A percentile compares a stretch with the other conserved stretches of the same genome.
Evolutionary conservation across 2,113 vertebrate species (phyloP).

Genomic region (Dissostichus mawsoni): DNA sequence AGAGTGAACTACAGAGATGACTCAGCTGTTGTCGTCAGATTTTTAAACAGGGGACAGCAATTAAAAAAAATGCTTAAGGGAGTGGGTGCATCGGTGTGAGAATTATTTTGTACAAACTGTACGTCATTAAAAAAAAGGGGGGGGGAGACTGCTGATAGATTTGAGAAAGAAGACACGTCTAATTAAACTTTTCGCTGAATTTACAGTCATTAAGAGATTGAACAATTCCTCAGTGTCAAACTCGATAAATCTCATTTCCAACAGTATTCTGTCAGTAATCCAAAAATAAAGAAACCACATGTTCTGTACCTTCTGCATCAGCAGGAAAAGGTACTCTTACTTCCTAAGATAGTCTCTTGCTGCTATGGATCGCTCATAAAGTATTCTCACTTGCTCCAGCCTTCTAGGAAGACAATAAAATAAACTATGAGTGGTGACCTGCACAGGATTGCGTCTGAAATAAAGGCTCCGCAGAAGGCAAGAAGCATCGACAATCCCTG

Average conservation of each 20-base stretch:
- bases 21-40: conserved; percentile 38
- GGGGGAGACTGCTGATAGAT: neutral
- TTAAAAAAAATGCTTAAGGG: conserved; percentile 6
- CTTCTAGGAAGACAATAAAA: neutral
- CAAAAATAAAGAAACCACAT: neutral
- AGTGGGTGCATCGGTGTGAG: conserved; percentile 13
- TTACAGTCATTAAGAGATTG: neutral
- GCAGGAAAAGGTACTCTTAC: neutral
- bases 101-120: conserved; percentile 22
- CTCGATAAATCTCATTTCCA: conserved; percentile 2
- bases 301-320: neutral
- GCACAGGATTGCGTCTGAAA: neutral
- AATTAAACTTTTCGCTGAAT: conserved; percentile 42
- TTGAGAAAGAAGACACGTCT: conserved; percentile 11
- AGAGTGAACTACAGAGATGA: conserved; percentile 37
- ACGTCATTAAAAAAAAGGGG: conserved; percentile 14
- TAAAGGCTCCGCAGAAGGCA: conserved; percentile 30
- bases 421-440: neutral
- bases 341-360: neutral
- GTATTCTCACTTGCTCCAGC: neutral
- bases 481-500: conserved; percentile 32
- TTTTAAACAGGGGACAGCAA: conserved; percentile 9
- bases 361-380: neutral
- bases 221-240: neutral
- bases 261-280: neutral